Base-by-base conservation (phyloP, 2,797 vertebrate genomes). In the Tympanoctomys barrerae region DNA sequence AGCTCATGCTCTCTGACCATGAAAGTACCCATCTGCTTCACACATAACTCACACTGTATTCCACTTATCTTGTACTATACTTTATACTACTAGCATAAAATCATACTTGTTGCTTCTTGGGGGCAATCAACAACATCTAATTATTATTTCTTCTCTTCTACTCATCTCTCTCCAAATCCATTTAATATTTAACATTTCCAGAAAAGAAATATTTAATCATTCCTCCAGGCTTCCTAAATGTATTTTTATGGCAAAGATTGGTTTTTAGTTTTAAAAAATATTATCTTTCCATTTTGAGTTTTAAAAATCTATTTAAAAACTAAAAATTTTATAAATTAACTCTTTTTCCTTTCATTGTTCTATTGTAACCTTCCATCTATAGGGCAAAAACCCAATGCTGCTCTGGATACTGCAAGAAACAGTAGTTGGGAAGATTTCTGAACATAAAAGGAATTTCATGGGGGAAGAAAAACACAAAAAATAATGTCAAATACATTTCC, bases 171-270 rank as follows among this genome's bases (percentile, higher is more conserved):
- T 3, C 33, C 2, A 7, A 84, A 16, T 0, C 16, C 10, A 68
- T 31, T 92, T 94, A 79, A 88, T 79, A 91, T 66, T 46, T 91
- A 80, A 75, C 26, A 87, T 26, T 7, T 49, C 6, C 19, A 93
- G 31, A 90, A 95, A 2, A 91, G 14, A 95, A 46, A 84, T 71
- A 82, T 5, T 52, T 7, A 3, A 8, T 85, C 16, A 84, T 54
- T 71, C 3, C 10, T 90, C n/a, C 4, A 83, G 31, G 91, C 54
- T 87, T 87, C 19, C 19, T 66, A 62, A 6, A 85, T 59, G 31
- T 82, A 49, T 82, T 81, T 68, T 96, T 66, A 52, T 71, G 12
- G 14, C 18, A 22, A 28, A 81, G 36, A 59, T 33, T 82, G 59
- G 33, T 9, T 68, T 90, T 91, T 86, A 87, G 11, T 66, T 91